These are phyloP conservation scores for Eumeta japonica DNA, from an alignment of 1,140 invertebrate genomes.

Conservation along the genomic window DNA sequence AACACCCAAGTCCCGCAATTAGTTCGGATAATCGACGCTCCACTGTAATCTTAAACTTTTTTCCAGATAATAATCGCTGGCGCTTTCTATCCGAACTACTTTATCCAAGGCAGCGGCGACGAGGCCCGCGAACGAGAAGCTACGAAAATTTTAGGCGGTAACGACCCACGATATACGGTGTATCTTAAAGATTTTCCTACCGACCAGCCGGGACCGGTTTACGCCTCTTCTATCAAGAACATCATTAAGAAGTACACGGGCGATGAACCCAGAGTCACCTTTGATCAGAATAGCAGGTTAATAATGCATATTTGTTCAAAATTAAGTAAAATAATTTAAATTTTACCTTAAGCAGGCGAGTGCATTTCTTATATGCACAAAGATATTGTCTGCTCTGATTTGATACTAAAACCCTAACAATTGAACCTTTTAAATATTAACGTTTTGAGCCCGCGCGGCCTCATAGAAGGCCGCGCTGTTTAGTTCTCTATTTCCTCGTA, in stretches of 20 bases:
- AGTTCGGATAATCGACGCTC: no score
- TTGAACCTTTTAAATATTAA: no score
- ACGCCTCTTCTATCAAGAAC: constrained; percentile 61
- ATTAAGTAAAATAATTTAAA: no score
- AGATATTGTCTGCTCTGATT: no score
- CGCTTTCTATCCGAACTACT: constrained; percentile 93
- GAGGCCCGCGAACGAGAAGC: constrained; percentile 62
- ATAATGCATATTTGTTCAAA: no score
- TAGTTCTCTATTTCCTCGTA: no score
- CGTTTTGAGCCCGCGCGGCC: no score
- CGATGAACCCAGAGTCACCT: constrained; percentile 61
- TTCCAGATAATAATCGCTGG: constrained; percentile 69
- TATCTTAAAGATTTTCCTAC: constrained; percentile 66
- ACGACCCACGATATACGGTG: constrained; percentile 76
- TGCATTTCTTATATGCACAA: no score
- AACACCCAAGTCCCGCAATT: no score
- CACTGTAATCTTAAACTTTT: constrained; percentile 4
- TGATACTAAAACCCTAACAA: no score
- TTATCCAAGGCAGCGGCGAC: constrained; percentile 60
- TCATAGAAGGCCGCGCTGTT: no score
- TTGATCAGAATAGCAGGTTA: constrained; percentile 61
- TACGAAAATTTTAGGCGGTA: constrained; percentile 63
- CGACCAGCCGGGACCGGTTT: constrained; percentile 72
- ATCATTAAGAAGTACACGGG: constrained; percentile 46
- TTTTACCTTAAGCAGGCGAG: no score